These are phyloP conservation scores for Andrena praecox DNA, from an alignment of 2,888 invertebrate genomes.

Conservation along the genomic window DNA sequence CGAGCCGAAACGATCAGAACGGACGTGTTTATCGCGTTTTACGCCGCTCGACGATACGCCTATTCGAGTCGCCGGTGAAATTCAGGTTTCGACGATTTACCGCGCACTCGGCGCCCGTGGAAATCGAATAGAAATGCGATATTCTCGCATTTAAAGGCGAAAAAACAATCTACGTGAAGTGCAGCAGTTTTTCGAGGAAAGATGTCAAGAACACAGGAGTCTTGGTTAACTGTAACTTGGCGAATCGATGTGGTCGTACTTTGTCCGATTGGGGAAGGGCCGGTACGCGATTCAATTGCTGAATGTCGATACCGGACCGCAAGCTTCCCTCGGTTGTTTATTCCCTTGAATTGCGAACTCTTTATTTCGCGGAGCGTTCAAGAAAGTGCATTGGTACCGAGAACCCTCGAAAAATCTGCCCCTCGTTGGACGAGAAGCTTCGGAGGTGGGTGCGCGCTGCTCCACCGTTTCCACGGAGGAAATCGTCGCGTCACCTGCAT, in stretches of 20 bases:
- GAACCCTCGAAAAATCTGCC: constrained; percentile 26
- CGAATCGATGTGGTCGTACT: constrained; percentile 40
- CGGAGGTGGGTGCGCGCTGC: neutral
- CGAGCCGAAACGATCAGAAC: constrained; percentile 29
- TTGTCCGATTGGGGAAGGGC: constrained; percentile 20
- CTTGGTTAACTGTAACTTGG: constrained; percentile 15
- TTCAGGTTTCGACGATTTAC: constrained; percentile 20
- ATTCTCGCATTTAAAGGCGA: neutral
- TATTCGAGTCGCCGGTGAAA: neutral
- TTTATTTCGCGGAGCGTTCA: neutral
- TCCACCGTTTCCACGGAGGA: constrained; percentile 35
- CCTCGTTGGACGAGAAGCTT: neutral
- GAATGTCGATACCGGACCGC: constrained; percentile 37
- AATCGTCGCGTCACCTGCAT: constrained; percentile 63
- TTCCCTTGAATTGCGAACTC: neutral
- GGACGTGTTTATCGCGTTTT: constrained; percentile 32
- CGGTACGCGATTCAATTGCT: constrained; percentile 25
- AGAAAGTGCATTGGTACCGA: neutral
- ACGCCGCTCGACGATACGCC: neutral
- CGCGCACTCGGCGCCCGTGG: too few relatives aligned
- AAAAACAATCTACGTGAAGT: neutral
- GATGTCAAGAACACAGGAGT: constrained; percentile 24
- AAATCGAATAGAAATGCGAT: too few relatives aligned
- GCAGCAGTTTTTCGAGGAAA: constrained; percentile 8
- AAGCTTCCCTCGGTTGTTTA: neutral